Conservation (phyloP, 2,113 vertebrate species). For the Mormyrus lacerda region DNA sequence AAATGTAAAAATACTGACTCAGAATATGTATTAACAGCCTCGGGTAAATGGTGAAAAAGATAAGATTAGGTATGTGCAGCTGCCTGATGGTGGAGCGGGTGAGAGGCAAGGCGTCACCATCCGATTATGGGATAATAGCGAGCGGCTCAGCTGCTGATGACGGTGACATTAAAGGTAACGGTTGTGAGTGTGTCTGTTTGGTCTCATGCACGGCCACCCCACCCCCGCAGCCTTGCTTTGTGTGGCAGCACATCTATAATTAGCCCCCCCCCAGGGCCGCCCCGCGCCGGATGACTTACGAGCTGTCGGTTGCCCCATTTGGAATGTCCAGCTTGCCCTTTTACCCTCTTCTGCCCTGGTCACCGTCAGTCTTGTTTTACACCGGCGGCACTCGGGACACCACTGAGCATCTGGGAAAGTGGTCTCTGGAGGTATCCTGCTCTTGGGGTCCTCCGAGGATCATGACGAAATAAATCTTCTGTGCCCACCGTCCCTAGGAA, state of each 20-base stretch:
- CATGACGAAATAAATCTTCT: background rate
- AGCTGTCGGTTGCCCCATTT: background rate
- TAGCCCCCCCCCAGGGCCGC: background rate
- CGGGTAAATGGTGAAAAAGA: background rate
- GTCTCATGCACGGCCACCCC: background rate
- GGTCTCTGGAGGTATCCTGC: background rate
- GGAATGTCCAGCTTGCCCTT: constrained; percentile 11
- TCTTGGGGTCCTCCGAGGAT: background rate
- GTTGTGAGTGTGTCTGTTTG: background rate
- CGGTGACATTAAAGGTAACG: background rate
- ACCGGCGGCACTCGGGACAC: background rate
- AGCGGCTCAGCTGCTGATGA: background rate
- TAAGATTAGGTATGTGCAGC: background rate
- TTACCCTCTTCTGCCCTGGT: background rate
- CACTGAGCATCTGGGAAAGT: background rate
- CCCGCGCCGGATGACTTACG: background rate
- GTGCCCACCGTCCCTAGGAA: background rate
- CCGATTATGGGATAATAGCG: background rate
- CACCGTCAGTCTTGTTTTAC: background rate
- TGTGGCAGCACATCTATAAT: constrained; percentile 13
- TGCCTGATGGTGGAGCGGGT: background rate
- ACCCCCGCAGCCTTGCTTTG: background rate
- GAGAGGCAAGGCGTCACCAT: background rate
- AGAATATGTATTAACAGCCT: background rate
- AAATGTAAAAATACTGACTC: background rate